Conservation (phyloP, 2,113 vertebrate species). For the Eulacestoma nigropectus region DNA sequence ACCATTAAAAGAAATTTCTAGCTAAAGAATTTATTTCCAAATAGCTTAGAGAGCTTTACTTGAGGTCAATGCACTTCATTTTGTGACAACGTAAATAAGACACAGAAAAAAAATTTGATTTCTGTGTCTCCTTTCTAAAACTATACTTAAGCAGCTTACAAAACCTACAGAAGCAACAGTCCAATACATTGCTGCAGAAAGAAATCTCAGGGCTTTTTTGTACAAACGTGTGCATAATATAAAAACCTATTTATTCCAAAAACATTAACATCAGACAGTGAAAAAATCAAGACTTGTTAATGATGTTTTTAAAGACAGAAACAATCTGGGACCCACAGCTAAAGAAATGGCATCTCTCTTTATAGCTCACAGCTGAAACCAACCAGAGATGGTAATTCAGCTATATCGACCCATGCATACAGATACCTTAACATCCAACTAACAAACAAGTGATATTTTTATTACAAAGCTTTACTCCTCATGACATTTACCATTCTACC, state of each 20-base stretch:
- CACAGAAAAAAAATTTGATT: neutral
- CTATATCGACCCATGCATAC: neutral
- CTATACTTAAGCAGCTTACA: neutral
- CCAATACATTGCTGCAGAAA: neutral
- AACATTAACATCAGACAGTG: neutral
- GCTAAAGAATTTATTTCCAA: neutral
- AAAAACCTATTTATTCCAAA: neutral
- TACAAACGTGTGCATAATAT: neutral
- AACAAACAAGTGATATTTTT: neutral
- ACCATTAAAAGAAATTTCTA: conserved; percentile 10
- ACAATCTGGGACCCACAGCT: accelerated
- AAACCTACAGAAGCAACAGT: neutral
- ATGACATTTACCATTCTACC: neutral
- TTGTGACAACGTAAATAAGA: neutral
- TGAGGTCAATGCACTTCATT: neutral
- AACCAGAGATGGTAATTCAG: neutral
- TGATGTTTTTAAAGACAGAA: neutral
- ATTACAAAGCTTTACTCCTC: neutral
- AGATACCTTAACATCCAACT: neutral
- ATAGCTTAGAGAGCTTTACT: neutral
- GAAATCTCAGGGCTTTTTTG: neutral
- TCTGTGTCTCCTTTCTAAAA: neutral
- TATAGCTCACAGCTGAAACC: neutral
- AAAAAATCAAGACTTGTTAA: neutral
- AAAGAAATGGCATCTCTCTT: neutral